Evolutionary conservation across 2,113 vertebrate genomes (phyloP).

Genomic region (Hippocampus barbouri): DNA sequence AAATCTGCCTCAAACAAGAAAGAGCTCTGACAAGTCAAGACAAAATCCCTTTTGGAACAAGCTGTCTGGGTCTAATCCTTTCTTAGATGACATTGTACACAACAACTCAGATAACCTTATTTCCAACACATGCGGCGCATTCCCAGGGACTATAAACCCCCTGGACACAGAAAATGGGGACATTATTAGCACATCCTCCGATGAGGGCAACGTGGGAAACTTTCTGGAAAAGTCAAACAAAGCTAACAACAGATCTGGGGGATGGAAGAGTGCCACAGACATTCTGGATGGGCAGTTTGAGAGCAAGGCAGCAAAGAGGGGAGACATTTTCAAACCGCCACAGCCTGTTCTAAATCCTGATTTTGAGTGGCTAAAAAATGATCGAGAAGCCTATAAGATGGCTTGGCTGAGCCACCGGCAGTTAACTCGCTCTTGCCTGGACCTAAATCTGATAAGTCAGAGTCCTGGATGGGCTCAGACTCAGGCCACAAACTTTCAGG

Average conservation of each 20-base stretch:
- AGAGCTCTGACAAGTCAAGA: conserved; percentile 43
- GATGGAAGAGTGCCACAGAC: conserved; percentile 88
- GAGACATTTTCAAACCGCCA: conserved; percentile 46
- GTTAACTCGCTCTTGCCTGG: conserved; percentile 86
- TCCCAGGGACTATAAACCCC: conserved; percentile 71
- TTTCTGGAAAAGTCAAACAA: conserved; percentile 67
- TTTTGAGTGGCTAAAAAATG: conserved; percentile 81
- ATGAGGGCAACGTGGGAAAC: conserved; percentile 79
- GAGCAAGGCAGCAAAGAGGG: conserved; percentile 51
- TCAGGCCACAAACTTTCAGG: conserved; percentile 80
- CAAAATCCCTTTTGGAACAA: conserved; percentile 92
- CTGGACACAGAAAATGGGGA: conserved; percentile 71
- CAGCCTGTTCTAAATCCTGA: conserved; percentile 73
- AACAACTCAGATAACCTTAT: conserved; percentile 63
- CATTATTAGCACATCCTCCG: conserved; percentile 80
- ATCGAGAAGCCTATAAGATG: conserved; percentile 91
- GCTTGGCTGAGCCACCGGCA: conserved; percentile 94
- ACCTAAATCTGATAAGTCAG: conserved; percentile 84
- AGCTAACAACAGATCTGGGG: conserved; percentile 70
- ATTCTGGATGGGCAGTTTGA: conserved; percentile 77
- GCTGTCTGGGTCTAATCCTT: conserved; percentile 88
- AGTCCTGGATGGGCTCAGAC: conserved; percentile 96
- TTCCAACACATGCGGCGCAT: conserved; percentile 63
- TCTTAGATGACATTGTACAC: conserved; percentile 84
- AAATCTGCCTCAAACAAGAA: conserved; percentile 11